Conservation (phyloP, 2,888 invertebrate genomes). For the Eupithecia abbreviata region DNA sequence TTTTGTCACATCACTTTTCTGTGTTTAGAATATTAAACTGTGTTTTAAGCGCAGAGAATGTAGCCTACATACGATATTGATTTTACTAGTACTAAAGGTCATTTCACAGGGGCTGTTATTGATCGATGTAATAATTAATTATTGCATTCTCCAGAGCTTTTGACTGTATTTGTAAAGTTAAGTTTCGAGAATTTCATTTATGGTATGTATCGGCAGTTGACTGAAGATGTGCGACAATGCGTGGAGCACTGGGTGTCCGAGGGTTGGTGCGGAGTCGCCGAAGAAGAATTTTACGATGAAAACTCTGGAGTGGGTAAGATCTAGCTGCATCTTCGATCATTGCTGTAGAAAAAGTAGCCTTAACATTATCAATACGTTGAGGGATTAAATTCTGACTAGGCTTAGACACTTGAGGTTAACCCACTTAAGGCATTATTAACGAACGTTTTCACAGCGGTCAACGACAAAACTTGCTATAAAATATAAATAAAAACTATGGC, state of each 20-base stretch:
- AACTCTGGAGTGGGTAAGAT: conserved; percentile 64
- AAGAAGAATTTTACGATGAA: conserved; percentile 75
- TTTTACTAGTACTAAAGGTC: not conserved
- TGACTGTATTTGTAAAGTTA: not conserved
- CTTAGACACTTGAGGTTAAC: too few species aligned
- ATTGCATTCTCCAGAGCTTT: not conserved
- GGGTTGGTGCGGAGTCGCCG: conserved; percentile 79
- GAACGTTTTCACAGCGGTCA: not conserved
- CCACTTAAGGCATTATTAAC: too few species aligned
- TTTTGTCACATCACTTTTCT: not conserved
- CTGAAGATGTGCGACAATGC: conserved; percentile 78
- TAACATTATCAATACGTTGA: not conserved
- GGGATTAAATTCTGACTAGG: too few species aligned
- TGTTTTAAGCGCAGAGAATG: not conserved
- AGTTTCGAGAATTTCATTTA: not conserved
- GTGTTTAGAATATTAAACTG: not conserved
- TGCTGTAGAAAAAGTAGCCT: not conserved
- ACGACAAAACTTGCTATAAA: not conserved
- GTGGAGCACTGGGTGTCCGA: conserved; percentile 77
- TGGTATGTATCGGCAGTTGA: conserved; percentile 59
- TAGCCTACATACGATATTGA: not conserved
- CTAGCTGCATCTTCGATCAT: not conserved
- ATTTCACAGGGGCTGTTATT: not conserved
- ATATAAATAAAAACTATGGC: not conserved
- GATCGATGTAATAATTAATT: not conserved